Evolutionary conservation across 2,113 vertebrate species (phyloP).

Genomic region (Myodes glareolus): DNA sequence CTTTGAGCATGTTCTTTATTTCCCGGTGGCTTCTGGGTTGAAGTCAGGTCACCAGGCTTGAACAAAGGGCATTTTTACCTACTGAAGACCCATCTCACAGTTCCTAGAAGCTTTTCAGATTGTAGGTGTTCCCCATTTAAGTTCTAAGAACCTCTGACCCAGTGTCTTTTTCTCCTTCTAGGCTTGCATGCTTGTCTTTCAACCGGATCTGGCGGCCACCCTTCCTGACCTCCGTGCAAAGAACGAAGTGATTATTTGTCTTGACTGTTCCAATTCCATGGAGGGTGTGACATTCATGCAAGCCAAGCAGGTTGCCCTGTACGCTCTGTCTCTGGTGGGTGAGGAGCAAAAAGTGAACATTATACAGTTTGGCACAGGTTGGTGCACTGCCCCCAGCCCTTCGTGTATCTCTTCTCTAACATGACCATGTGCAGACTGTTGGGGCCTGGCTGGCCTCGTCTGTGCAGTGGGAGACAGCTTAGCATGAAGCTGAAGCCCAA

Average conservation of each 20-base stretch:
- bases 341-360: constrained; percentile 83
- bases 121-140: neutral
- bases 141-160: neutral
- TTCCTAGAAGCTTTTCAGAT: neutral
- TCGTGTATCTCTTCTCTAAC: neutral
- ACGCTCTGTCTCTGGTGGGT: constrained; percentile 80
- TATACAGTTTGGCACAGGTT: constrained; percentile 89
- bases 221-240: neutral
- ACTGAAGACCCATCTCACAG: neutral
- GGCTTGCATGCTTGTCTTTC: constrained; percentile 95
- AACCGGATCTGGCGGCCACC: constrained; percentile 86
- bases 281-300: constrained; percentile 82
- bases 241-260: constrained; percentile 87
- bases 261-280: constrained; percentile 92
- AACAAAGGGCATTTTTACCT: neutral
- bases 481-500: no score
- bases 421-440: rapidly evolving
- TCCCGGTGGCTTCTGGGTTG: neutral
- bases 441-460: rapidly evolving
- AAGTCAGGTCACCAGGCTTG: neutral
- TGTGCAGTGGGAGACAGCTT: neutral
- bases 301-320: constrained; percentile 87
- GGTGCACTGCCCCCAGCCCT: constrained; percentile 47
- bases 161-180: constrained; percentile 69
- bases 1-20: neutral